Evolutionary conservation across 2,888 invertebrate genomes (phyloP).

Genomic region (Philereme vetulata): DNA sequence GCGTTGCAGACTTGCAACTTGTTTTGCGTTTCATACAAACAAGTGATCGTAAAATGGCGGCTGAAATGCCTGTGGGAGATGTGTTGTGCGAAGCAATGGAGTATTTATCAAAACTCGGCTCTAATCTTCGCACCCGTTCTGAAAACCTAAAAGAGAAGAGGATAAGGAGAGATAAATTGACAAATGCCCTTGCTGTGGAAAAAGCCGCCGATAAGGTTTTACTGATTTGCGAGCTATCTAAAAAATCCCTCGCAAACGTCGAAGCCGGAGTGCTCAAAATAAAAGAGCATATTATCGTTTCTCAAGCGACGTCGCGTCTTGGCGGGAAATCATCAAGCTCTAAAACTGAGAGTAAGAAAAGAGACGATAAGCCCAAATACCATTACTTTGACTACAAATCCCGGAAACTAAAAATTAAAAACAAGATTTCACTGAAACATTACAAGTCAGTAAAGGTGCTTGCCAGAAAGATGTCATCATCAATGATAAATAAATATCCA

Average conservation of each 20-base stretch:
- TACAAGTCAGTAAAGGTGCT: conserved; percentile 66
- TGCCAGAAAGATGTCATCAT: conserved; percentile 52
- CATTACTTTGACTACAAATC: conserved; percentile 59
- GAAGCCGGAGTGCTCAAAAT: conserved; percentile 67
- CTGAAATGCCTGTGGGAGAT: conserved; percentile 66
- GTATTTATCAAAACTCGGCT: conserved; percentile 75
- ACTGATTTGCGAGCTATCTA: conserved; percentile 74
- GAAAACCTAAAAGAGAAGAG: conserved; percentile 67
- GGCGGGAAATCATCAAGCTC: conserved; percentile 46
- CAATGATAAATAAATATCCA: conserved; percentile 64
- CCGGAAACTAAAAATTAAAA: conserved; percentile 58
- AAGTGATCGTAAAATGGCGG: conserved; percentile 63
- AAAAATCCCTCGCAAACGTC: conserved; percentile 74
- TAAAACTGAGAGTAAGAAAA: conserved; percentile 18
- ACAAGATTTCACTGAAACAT: conserved; percentile 63
- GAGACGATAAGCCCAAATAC: conserved; percentile 36
- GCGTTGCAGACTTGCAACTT: background rate
- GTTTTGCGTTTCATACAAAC: background rate
- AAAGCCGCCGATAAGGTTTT: conserved; percentile 74
- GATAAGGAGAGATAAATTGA: conserved; percentile 65
- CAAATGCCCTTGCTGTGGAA: conserved; percentile 68
- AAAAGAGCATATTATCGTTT: conserved; percentile 51
- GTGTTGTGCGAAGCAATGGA: conserved; percentile 73
- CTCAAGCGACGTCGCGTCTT: conserved; percentile 46
- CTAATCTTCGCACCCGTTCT: conserved; percentile 69